phyloP scores from a whole-genome alignment of 92 coral and sea anemone species.

The Paragorgia papillata region DNA sequence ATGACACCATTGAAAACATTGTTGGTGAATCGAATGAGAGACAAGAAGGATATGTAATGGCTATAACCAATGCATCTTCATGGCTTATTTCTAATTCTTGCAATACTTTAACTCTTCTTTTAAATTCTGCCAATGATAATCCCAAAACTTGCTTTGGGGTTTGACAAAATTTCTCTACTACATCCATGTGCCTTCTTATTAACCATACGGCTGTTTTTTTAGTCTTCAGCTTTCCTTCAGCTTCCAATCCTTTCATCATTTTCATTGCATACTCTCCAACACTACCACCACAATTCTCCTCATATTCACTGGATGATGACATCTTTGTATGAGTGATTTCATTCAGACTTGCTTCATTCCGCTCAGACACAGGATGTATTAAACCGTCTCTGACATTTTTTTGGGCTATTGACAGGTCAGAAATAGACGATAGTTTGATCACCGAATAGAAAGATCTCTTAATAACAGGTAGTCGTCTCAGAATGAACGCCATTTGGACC shows the following conservation, averaged over 20 bases:
- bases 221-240: conserved; percentile 36
- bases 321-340: conserved; percentile 2
- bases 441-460: neutral
- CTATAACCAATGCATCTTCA: conserved; percentile 75
- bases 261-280: conserved; percentile 39
- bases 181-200: conserved; percentile 48
- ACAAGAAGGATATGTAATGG: conserved; percentile 78
- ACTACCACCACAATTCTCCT: neutral
- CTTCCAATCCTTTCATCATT: conserved; percentile 36
- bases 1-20: conserved; percentile 61
- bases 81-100: conserved; percentile 64
- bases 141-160: conserved; percentile 74
- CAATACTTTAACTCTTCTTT: conserved; percentile 65
- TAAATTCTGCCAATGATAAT: conserved; percentile 57
- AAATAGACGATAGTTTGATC: neutral
- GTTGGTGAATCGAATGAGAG: conserved; percentile 60
- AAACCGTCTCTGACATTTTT: neutral
- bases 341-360: neutral
- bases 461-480: neutral
- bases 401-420: neutral
- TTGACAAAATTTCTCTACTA: conserved; percentile 55
- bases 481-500: conserved; percentile 2
- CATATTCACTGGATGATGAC: no score
- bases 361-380: neutral
- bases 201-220: conserved; percentile 48